Conservation (phyloP, 2,888 invertebrate species). For the Neoaliturus tenellus region DNA sequence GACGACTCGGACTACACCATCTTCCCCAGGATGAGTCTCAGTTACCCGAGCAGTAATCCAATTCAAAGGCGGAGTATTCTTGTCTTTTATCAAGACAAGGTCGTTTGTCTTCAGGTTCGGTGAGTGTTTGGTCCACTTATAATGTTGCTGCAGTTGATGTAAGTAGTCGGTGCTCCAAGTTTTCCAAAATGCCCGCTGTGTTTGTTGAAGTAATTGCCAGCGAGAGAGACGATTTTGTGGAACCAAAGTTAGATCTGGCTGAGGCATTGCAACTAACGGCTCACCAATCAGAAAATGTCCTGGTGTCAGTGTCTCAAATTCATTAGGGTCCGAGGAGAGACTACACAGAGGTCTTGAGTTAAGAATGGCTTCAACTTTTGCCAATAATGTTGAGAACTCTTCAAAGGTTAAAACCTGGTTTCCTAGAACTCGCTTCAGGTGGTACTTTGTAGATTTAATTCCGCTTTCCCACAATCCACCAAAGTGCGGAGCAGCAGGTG, state of each 20-base stretch:
- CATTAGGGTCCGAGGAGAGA: slow-evolving; percentile 8
- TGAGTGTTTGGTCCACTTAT: slow-evolving; percentile 64
- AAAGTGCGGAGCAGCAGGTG: slow-evolving; percentile 68
- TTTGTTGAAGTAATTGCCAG: slow-evolving; percentile 66
- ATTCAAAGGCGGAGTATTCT: slow-evolving; percentile 63
- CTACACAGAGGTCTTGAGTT: slow-evolving; percentile 68
- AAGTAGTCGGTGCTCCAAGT: slow-evolving; percentile 67
- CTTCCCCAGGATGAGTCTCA: slow-evolving; percentile 65
- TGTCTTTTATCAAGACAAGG: slow-evolving; percentile 67
- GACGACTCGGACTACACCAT: slow-evolving; percentile 66
- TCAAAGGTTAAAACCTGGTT: slow-evolving; percentile 67
- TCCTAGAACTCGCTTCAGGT: slow-evolving; percentile 67
- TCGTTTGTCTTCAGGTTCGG: slow-evolving; percentile 61
- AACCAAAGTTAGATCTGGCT: background rate
- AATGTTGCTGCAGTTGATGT: slow-evolving; percentile 64
- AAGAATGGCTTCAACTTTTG: slow-evolving; percentile 68
- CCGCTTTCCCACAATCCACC: slow-evolving; percentile 70
- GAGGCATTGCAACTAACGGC: slow-evolving; percentile 8
- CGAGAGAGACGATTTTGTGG: slow-evolving; percentile 61
- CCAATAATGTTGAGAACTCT: slow-evolving; percentile 68
- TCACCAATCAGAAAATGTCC: slow-evolving; percentile 30
- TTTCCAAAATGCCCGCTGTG: slow-evolving; percentile 66
- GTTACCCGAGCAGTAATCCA: slow-evolving; percentile 67
- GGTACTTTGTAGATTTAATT: slow-evolving; percentile 69
- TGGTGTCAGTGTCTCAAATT: slow-evolving; percentile 3